phyloP scores from a whole-genome alignment of 1,140 invertebrate genomes.

The Chironomus tepperi region DNA sequence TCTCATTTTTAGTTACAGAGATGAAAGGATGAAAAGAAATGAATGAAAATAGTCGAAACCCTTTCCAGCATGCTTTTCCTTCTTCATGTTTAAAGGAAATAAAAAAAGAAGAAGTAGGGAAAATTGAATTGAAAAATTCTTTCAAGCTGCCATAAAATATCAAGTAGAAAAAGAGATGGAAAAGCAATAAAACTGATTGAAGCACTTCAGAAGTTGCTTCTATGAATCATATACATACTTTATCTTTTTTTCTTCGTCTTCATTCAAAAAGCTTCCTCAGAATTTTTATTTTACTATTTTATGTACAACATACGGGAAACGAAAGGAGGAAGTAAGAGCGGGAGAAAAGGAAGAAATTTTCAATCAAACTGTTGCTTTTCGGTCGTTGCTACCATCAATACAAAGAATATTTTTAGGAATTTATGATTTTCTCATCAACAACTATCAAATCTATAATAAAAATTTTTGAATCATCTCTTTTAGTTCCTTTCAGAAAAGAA shows the following conservation, averaged over 20 bases:
- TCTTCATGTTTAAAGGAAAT: not conserved
- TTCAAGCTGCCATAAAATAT: not conserved
- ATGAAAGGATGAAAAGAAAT: no score
- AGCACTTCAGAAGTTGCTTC: not conserved
- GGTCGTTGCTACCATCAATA: not conserved
- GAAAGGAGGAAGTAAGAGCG: not conserved
- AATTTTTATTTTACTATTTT: no score
- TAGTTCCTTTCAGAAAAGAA: no score
- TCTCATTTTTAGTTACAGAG: no score
- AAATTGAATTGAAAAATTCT: not conserved
- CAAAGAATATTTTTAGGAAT: not conserved
- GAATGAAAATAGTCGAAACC: no score
- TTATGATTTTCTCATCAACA: not conserved
- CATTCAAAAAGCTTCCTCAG: no score
- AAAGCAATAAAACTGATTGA: slow-evolving; percentile 14
- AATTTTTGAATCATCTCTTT: not conserved
- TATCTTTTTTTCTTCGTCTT: no score
- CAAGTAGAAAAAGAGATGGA: not conserved
- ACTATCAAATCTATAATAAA: not conserved
- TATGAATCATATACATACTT: not conserved
- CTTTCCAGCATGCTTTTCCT: no score
- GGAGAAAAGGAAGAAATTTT: not conserved
- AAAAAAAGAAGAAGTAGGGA: not conserved
- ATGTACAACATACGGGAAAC: no score
- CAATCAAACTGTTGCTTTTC: slow-evolving; percentile 8